Evolutionary conservation across 2,797 vertebrate species (phyloP).

Genomic region (Paratrypauchen microcephalus): DNA sequence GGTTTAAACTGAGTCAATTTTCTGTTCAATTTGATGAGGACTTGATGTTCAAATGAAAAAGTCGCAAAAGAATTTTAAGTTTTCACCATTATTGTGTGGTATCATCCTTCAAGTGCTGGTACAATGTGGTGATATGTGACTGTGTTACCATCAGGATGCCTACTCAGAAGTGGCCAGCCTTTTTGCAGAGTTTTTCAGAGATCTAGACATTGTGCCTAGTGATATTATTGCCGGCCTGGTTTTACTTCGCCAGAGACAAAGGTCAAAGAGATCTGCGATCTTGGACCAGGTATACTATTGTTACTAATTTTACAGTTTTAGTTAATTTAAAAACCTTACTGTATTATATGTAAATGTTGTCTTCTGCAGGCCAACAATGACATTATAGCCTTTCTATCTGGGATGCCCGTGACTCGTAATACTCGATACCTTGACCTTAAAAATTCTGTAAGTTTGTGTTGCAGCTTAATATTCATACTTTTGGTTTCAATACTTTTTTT

Average conservation of each 20-base stretch:
- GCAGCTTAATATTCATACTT: not conserved
- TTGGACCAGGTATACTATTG: conserved; percentile 86
- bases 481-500: too few species aligned
- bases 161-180: conserved; percentile 98
- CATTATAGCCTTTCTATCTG: conserved; percentile 97
- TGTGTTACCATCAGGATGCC: conserved; percentile 82
- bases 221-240: conserved; percentile 98
- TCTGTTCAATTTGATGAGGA: not conserved
- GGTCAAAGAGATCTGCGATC: conserved; percentile 90
- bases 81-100: not conserved
- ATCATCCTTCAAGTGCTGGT: not conserved
- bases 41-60: not conserved
- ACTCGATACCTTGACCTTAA: conserved; percentile 98
- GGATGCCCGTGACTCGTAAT: conserved; percentile 96
- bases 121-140: conserved; percentile 1
- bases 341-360: conserved; percentile 20
- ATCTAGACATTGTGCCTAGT: conserved; percentile 97
- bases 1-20: not conserved
- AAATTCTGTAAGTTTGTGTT: conserved; percentile 85
- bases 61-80: not conserved
- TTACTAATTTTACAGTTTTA: not conserved
- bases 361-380: conserved; percentile 91
- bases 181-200: conserved; percentile 97
- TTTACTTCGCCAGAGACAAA: conserved; percentile 93
- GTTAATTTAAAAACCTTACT: not conserved